A percentile compares a stretch with the other conserved stretches of the same genome.
Conservation (phyloP, 1,140 invertebrate species). For the Polypedilum pembai region DNA sequence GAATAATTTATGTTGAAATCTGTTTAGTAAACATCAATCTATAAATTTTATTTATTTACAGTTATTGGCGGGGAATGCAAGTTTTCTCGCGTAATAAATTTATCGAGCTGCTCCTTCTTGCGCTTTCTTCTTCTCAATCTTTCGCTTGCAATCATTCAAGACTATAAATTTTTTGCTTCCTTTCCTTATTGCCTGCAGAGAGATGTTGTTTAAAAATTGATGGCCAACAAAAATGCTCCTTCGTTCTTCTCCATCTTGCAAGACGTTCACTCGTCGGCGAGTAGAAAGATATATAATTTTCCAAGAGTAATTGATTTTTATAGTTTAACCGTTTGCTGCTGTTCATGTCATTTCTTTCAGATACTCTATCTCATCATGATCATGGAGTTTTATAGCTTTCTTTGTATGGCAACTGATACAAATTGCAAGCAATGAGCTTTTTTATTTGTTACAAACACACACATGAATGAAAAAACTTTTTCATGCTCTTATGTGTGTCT, state of each 20-base stretch:
- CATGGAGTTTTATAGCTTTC: background rate
- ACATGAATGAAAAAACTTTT: background rate
- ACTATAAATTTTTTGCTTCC: background rate
- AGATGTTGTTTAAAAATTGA: slow-evolving; percentile 15
- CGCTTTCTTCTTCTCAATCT: background rate
- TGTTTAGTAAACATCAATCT: too few relatives aligned
- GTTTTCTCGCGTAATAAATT: background rate
- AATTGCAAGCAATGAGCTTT: background rate
- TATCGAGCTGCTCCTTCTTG: background rate
- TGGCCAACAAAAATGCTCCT: background rate
- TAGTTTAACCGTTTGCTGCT: background rate
- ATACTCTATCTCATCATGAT: slow-evolving; percentile 7
- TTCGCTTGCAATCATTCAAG: slow-evolving; percentile 14
- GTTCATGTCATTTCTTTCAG: background rate
- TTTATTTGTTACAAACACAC: too few relatives aligned
- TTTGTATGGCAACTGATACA: background rate
- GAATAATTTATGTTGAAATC: background rate
- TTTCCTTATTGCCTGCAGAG: background rate
- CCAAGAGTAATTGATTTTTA: slow-evolving; percentile 24
- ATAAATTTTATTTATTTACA: too few relatives aligned
- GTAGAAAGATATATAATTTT: background rate
- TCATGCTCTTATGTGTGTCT: background rate
- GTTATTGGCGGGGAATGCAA: too few relatives aligned
- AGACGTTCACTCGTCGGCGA: background rate
- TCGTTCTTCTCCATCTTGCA: background rate